Conservation (phyloP, 2,888 invertebrate species). For the Tipula unca region DNA sequence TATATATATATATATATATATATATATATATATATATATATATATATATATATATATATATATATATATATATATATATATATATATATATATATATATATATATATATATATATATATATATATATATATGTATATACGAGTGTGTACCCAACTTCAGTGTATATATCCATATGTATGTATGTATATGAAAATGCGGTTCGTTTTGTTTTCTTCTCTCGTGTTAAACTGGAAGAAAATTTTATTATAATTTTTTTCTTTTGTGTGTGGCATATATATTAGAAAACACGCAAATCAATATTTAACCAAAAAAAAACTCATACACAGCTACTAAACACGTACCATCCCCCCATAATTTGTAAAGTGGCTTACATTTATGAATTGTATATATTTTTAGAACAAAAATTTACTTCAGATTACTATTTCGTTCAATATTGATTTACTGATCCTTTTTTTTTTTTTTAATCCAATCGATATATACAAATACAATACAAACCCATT, state of each 20-base stretch:
- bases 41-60: too few species aligned
- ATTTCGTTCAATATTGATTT: neutral
- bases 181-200: neutral
- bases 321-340: neutral
- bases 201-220: neutral
- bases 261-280: neutral
- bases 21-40: too few species aligned
- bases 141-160: neutral
- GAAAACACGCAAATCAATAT: neutral
- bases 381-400: neutral
- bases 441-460: neutral
- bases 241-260: neutral
- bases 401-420: neutral
- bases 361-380: neutral
- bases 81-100: too few species aligned
- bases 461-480: too few species aligned
- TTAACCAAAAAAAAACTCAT: neutral
- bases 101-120: too few species aligned
- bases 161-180: neutral
- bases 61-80: too few species aligned
- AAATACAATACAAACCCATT: neutral
- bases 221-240: neutral
- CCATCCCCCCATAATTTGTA: neutral
- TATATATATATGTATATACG: neutral
- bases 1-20: too few species aligned